A percentile compares a stretch with the other conserved stretches of the same genome.
phyloP scores from a whole-genome alignment of 2,113 vertebrate genomes.

The Albula glossodonta region DNA sequence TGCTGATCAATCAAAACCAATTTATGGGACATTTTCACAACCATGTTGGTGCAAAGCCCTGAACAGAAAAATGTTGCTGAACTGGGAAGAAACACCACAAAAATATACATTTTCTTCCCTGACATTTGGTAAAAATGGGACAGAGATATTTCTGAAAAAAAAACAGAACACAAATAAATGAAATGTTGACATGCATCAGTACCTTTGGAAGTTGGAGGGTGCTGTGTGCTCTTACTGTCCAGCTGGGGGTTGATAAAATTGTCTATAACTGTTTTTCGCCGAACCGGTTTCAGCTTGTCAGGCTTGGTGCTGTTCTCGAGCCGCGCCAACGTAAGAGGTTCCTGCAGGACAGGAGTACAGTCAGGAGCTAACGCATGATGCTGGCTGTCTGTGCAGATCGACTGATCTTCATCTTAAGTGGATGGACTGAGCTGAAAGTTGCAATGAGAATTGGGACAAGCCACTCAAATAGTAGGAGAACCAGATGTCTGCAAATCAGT shows the following conservation, averaged over 20 bases:
- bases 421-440: neutral
- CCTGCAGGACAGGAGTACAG: conserved; percentile 53
- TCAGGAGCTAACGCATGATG: neutral
- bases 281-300: conserved; percentile 88
- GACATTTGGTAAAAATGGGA: neutral
- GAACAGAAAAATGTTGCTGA: neutral
- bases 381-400: neutral
- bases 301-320: conserved; percentile 85
- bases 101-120: neutral
- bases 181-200: conserved; percentile 25
- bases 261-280: conserved; percentile 86
- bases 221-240: conserved; percentile 83
- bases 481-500: too few species aligned
- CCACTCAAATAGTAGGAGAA: neutral
- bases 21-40: neutral
- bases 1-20: too few species aligned
- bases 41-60: neutral
- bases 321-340: conserved; percentile 83
- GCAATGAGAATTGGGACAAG: neutral
- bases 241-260: conserved; percentile 85
- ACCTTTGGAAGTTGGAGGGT: conserved; percentile 70
- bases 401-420: neutral
- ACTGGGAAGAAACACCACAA: neutral
- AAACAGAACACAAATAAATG: neutral
- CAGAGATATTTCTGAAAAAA: neutral